Evolutionary conservation across 2,113 vertebrate genomes (phyloP).

Genomic region (Trogon melanurus): DNA sequence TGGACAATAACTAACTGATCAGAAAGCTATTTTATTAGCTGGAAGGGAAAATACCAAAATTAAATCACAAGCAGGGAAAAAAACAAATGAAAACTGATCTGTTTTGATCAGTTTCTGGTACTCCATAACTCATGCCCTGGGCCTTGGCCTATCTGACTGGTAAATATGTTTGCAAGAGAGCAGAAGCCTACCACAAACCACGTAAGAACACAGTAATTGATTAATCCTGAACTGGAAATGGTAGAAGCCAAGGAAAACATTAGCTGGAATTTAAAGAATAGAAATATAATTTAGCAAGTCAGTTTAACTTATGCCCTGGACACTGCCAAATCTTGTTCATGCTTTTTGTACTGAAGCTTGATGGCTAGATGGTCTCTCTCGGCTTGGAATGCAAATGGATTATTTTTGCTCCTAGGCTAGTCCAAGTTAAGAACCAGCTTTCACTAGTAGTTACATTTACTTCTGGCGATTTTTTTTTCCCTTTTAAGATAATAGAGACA

Average conservation of each 20-base stretch:
- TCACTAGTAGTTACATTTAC: constrained; percentile 11
- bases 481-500: constrained; percentile 12
- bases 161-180: constrained; percentile 21
- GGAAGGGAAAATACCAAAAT: constrained; percentile 18
- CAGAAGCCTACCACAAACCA: constrained; percentile 18
- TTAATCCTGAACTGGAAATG: constrained; percentile 59
- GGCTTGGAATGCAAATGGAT: constrained; percentile 38
- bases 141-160: constrained; percentile 17
- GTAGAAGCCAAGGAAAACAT: constrained; percentile 55
- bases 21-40: background rate
- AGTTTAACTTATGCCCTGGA: constrained; percentile 46
- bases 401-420: background rate
- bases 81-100: background rate
- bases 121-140: background rate
- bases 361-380: constrained; percentile 42
- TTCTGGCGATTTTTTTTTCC: background rate
- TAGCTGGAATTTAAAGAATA: constrained; percentile 57
- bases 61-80: background rate
- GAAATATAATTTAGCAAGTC: constrained; percentile 34
- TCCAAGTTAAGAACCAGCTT: constrained; percentile 28
- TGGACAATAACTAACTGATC: background rate
- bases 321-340: constrained; percentile 60
- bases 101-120: background rate
- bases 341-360: constrained; percentile 62
- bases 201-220: constrained; percentile 26